Conservation (phyloP, 2,888 invertebrate species). For the Protodeltote pygarga region DNA sequence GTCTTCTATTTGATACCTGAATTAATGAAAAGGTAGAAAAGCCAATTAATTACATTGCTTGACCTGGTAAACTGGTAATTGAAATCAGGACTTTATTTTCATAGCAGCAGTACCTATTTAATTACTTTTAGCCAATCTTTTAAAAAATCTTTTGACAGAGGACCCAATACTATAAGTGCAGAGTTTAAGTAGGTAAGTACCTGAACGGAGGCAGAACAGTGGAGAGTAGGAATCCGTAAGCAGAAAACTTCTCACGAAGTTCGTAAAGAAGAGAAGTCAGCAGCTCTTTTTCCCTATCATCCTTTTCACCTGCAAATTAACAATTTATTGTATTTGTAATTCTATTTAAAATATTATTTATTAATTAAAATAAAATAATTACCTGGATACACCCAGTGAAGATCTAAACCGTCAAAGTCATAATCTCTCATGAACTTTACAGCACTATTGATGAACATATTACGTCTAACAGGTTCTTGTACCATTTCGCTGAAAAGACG, state of each 20-base stretch:
- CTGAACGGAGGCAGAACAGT: constrained; percentile 88
- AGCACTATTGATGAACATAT: constrained; percentile 88
- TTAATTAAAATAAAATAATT: constrained; percentile 9
- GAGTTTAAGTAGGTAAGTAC: constrained; percentile 59
- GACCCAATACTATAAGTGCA: too few relatives aligned
- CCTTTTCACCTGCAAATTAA: constrained; percentile 70
- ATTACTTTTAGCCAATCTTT: too few relatives aligned
- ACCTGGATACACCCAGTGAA: constrained; percentile 93
- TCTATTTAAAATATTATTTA: not conserved
- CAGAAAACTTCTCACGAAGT: constrained; percentile 87
- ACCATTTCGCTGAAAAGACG: constrained; percentile 89
- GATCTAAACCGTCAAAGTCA: constrained; percentile 93
- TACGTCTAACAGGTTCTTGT: constrained; percentile 81
- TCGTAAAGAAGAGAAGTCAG: constrained; percentile 87
- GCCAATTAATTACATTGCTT: not conserved
- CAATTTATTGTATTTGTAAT: not conserved
- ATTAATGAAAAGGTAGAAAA: not conserved
- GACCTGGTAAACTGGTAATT: too few relatives aligned
- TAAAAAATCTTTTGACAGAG: too few relatives aligned
- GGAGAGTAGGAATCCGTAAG: constrained; percentile 85
- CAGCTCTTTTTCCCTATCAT: constrained; percentile 85
- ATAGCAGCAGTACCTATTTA: too few relatives aligned
- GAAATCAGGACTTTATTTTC: too few relatives aligned
- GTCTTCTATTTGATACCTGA: constrained; percentile 88
- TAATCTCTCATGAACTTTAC: constrained; percentile 89